Evolutionary conservation across 2,888 invertebrate genomes (phyloP).

Genomic region (Pterostichus niger): DNA sequence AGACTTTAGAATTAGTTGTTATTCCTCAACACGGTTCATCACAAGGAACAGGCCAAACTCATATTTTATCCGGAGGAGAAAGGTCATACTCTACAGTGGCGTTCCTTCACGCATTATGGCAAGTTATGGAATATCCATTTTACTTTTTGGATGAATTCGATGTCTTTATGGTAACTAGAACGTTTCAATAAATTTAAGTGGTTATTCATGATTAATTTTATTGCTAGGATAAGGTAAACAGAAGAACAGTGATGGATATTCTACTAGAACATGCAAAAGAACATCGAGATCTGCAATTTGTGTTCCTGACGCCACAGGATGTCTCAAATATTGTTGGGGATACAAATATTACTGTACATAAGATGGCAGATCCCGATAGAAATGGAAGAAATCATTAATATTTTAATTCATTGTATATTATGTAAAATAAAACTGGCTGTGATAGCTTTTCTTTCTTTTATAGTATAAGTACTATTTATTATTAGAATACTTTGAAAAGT

Average conservation of each 20-base stretch:
- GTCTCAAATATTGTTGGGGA: slow-evolving; percentile 76
- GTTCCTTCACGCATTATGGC: slow-evolving; percentile 96
- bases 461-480: too few relatives aligned
- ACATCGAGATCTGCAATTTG: slow-evolving; percentile 87
- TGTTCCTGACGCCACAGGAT: slow-evolving; percentile 94
- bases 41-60: slow-evolving; percentile 78
- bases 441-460: too few relatives aligned
- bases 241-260: slow-evolving; percentile 88
- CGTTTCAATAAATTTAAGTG: slow-evolving; percentile 4
- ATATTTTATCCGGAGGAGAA: slow-evolving; percentile 96
- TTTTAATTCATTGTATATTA: too few relatives aligned
- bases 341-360: too few relatives aligned
- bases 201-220: slow-evolving; percentile 5
- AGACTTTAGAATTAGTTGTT: slow-evolving; percentile 79
- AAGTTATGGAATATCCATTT: slow-evolving; percentile 94
- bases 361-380: too few relatives aligned
- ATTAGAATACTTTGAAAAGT: too few relatives aligned
- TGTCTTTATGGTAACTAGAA: slow-evolving; percentile 90
- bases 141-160: slow-evolving; percentile 98
- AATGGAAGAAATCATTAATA: too few relatives aligned
- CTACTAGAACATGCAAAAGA: slow-evolving; percentile 86
- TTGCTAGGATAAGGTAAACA: slow-evolving; percentile 89
- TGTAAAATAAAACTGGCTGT: too few relatives aligned
- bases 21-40: slow-evolving; percentile 78
- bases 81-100: slow-evolving; percentile 97